Evolutionary conservation across 2,888 invertebrate genomes (phyloP), one percentile per base, ranked within the genome.

Genomic region (Scaptomyza flava): DNA sequence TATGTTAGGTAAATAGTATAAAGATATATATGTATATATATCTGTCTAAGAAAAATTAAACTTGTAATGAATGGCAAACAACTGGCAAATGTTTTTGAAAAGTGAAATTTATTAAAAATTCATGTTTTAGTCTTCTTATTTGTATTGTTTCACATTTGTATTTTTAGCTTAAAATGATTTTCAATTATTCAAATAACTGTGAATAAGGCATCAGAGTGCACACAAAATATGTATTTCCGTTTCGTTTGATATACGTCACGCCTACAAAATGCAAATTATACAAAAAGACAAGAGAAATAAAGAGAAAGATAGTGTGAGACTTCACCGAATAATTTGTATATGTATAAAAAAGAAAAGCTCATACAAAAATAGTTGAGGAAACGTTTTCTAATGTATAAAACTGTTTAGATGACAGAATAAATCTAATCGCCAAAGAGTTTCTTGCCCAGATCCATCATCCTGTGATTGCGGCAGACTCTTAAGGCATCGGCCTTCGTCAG

Each of bases 391-490:
- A 59, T 56, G 48, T 34, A 51, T 51, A 50, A 56, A 53, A 14
- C 42, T 17, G 38, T 56, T 64, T 20, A 17, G 14, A 31, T n/a
- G 36, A 8, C 9, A 17, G 17, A 9, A 7, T 9, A 27, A 30
- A 6, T 53, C 47, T 96, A 97, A 92, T 97, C 96, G 79, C 97
- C 97, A 92, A 97, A 97, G 72, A 97, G 93, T 91, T 95, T 95
- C 93, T 97, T 97, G 84, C 97, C 97, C 91, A 97, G 93, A 80
- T 97, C 97, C 97, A 97, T 97, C 92, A 97, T 94, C 89, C 96
- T 93, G 91, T 97, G 97, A 91, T 96, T 97, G 89, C 97, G 94
- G 91, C 97, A 97, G 82, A 96, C 96, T 76, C 95, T 95, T 45
- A 97, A 93, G 6, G 96, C 97, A 81, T 96, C 96, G 61, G 95